Percentiles rank a stretch among this genome's conserved stretches.
Evolutionary conservation across 1,140 invertebrate species (phyloP).

Genomic region (Dendroctonus ponderosae): DNA sequence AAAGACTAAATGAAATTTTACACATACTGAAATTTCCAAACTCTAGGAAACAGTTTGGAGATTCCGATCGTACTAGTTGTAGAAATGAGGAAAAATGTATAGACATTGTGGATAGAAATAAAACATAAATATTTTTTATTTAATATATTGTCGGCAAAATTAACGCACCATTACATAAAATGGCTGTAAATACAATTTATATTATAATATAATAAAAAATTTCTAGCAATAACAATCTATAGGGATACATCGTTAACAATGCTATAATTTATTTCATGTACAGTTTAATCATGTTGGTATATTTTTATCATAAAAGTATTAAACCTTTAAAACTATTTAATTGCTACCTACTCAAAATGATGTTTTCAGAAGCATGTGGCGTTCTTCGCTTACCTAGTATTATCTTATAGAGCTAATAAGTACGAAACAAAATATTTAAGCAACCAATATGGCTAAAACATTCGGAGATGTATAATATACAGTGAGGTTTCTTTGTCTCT

Average conservation of each 20-base stretch:
- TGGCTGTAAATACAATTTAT: slow-evolving; percentile 42
- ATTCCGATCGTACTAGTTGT: no score
- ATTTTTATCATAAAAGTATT: neutral
- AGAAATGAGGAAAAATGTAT: neutral
- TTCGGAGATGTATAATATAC: no score
- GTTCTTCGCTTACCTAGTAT: no score
- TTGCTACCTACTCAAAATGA: neutral
- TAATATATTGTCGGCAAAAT: slow-evolving; percentile 51
- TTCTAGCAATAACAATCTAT: slow-evolving; percentile 52
- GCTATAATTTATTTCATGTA: slow-evolving; percentile 38
- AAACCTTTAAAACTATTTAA: neutral
- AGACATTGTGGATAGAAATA: neutral
- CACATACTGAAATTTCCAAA: no score
- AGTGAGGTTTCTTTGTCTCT: no score
- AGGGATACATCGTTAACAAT: slow-evolving; percentile 51
- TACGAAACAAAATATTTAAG: no score
- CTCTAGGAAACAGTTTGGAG: no score
- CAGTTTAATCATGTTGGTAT: slow-evolving; percentile 13
- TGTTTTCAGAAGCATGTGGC: no score
- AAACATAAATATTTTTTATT: slow-evolving; percentile 24
- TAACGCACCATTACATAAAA: slow-evolving; percentile 49
- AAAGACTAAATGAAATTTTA: no score
- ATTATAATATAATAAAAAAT: slow-evolving; percentile 51
- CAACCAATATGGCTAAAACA: no score
- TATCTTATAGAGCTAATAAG: no score